phyloP scores from a whole-genome alignment of 2,797 vertebrate genomes.

The Pangasius mekongensis region DNA sequence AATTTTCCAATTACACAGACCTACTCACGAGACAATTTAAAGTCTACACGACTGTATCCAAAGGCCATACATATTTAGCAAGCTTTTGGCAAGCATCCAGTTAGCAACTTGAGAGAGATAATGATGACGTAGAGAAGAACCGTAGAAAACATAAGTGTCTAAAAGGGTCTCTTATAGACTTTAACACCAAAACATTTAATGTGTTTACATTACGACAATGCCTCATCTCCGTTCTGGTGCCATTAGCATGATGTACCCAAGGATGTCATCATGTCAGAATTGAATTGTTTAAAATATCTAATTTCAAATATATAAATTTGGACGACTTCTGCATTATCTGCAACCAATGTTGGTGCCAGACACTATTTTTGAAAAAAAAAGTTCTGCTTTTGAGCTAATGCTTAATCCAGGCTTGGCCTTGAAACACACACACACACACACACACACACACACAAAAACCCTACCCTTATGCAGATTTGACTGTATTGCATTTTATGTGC shows the following conservation, averaged over 20 bases:
- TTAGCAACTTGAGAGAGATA: not conserved
- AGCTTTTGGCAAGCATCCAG: not conserved
- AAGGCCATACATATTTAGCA: not conserved
- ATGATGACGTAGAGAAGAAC: not conserved
- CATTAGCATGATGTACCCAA: not conserved
- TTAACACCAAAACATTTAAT: not conserved
- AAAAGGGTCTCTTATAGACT: not conserved
- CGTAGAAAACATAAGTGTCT: not conserved
- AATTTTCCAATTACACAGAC: not conserved
- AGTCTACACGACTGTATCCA: not conserved
- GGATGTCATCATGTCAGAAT: not conserved
- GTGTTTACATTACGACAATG: not conserved
- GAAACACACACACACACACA: not conserved
- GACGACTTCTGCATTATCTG: not conserved
- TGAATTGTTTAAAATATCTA: not conserved
- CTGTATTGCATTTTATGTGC: not conserved
- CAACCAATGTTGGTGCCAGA: not conserved
- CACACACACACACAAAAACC: not conserved
- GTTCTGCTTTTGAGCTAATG: not conserved
- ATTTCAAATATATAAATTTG: too few relatives aligned
- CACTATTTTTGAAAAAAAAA: not conserved
- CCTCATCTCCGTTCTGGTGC: not conserved
- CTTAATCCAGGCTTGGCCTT: not conserved
- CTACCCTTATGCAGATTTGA: not conserved
- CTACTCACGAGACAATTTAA: not conserved